Conservation (phyloP, 2,888 invertebrate species). For the Diarsia dahlii region DNA sequence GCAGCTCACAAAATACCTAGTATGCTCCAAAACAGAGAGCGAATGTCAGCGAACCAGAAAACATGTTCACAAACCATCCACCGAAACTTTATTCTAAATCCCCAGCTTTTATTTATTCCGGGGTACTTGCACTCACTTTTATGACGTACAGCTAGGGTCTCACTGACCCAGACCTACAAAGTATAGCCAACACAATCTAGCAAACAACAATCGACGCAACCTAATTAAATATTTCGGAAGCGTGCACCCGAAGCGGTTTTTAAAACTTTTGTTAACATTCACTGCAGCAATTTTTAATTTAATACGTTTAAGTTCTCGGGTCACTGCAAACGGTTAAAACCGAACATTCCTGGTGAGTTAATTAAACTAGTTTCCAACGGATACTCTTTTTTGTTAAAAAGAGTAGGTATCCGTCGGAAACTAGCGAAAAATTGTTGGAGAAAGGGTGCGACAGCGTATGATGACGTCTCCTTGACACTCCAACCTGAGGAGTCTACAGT, state of each 20-base stretch:
- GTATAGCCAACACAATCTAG: constrained; percentile 22
- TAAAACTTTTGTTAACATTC: constrained; percentile 42
- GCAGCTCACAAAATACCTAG: constrained; percentile 23
- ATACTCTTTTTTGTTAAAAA: constrained; percentile 52
- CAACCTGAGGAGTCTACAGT: constrained; percentile 6
- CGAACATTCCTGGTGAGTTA: constrained; percentile 42
- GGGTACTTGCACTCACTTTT: constrained; percentile 36
- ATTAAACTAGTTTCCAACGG: constrained; percentile 46
- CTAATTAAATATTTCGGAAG: constrained; percentile 34
- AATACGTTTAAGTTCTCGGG: constrained; percentile 40
- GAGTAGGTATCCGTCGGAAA: no score
- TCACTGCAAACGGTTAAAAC: constrained; percentile 20
- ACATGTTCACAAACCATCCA: constrained; percentile 32
- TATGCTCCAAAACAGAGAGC: constrained; percentile 25
- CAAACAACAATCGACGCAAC: constrained; percentile 29
- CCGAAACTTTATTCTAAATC: constrained; percentile 49
- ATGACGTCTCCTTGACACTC: constrained; percentile 38
- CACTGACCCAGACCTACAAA: constrained; percentile 19
- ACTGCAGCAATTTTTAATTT: constrained; percentile 44
- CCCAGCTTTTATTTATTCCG: constrained; percentile 53
- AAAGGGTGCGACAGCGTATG: constrained; percentile 36
- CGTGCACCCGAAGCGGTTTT: constrained; percentile 30
- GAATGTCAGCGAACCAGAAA: constrained; percentile 48
- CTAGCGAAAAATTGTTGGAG: constrained; percentile 44
- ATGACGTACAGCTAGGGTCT: constrained; percentile 35